Conservation (phyloP, 2,797 vertebrate genomes). For the Orientallactaga sibirica region DNA sequence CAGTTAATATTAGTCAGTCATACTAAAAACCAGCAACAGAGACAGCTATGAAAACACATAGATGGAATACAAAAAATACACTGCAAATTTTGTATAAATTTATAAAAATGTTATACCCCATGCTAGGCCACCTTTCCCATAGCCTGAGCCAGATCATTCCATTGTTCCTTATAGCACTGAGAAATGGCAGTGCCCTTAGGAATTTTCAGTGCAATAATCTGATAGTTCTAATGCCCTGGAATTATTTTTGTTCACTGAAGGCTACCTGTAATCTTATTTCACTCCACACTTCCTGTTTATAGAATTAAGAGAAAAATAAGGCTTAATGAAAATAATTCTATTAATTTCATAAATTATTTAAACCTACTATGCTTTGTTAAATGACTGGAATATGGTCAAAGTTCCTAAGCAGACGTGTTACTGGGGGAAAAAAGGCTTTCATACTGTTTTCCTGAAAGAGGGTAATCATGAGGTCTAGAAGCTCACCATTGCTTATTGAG, state of each 20-base stretch:
- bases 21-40: not conserved
- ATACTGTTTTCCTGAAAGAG: slow-evolving; percentile 29
- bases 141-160: not conserved
- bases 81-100: not conserved
- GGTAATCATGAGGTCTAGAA: slow-evolving; percentile 2
- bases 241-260: not conserved
- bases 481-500: slow-evolving; percentile 12
- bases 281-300: not conserved
- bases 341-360: slow-evolving; percentile 48
- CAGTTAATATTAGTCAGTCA: not conserved
- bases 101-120: not conserved
- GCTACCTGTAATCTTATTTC: slow-evolving; percentile 4
- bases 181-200: slow-evolving; percentile 10
- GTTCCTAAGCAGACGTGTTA: slow-evolving; percentile 13
- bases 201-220: not conserved
- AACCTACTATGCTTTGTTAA: slow-evolving; percentile 25
- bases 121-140: not conserved
- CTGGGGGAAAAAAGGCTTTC: not conserved
- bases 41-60: not conserved
- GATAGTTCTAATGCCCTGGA: not conserved
- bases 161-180: slow-evolving; percentile 33
- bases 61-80: not conserved
- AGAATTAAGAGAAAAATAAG: not conserved
- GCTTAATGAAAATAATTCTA: slow-evolving; percentile 34
- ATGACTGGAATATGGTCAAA: not conserved